These are phyloP conservation scores for Cuniculus paca DNA, from an alignment of 2,797 vertebrate genomes.

Conservation along the genomic window DNA sequence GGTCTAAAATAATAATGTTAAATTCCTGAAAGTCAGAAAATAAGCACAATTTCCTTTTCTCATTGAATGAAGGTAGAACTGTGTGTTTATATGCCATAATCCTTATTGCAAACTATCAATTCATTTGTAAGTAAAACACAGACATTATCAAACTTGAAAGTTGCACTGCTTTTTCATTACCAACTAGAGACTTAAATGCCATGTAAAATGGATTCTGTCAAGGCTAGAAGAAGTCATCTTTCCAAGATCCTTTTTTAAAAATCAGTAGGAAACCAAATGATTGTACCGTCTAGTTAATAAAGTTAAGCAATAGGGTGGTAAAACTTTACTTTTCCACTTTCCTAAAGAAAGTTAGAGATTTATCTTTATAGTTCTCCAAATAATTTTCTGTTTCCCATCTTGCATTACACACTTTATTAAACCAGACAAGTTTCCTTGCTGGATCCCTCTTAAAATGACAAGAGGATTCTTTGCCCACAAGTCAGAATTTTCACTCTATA, in stretches of 20 bases:
- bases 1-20: conserved; percentile 48
- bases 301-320: not conserved
- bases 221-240: conserved; percentile 62
- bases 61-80: conserved; percentile 67
- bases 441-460: conserved; percentile 16
- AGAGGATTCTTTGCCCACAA: not conserved
- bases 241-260: conserved; percentile 72
- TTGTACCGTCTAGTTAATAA: conserved; percentile 70
- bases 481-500: conserved; percentile 16
- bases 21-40: conserved; percentile 59
- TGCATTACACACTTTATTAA: conserved; percentile 52
- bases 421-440: conserved; percentile 11
- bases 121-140: conserved; percentile 76
- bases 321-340: conserved; percentile 63
- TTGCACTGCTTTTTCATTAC: conserved; percentile 82
- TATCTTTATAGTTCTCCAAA: conserved; percentile 55
- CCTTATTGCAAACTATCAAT: conserved; percentile 74
- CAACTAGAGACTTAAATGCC: conserved; percentile 76
- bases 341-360: conserved; percentile 45
- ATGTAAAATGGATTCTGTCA: conserved; percentile 75
- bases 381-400: conserved; percentile 42
- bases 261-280: conserved; percentile 72
- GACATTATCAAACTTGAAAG: conserved; percentile 64
- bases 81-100: conserved; percentile 64
- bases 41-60: conserved; percentile 16